Conservation (phyloP, 2,113 vertebrate species). For the Anser brachyrhynchus region DNA sequence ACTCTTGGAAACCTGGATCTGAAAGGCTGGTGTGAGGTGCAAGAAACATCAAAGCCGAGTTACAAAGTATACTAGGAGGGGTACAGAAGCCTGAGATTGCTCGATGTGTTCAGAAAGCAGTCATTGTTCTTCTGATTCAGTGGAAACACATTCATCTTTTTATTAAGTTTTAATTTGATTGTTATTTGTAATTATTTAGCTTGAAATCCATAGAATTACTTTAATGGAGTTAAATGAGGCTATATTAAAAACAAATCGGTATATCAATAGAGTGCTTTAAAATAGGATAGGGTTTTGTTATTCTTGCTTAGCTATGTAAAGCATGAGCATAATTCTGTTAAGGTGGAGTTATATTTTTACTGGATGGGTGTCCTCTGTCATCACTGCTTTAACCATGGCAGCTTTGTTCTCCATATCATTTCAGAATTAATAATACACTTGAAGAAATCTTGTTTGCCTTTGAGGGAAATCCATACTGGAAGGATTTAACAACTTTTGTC, state of each 20-base stretch:
- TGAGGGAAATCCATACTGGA: constrained; percentile 30
- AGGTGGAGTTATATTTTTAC: neutral
- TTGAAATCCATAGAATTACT: neutral
- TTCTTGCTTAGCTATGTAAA: neutral
- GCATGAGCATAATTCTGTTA: neutral
- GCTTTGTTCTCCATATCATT: neutral
- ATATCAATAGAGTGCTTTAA: neutral
- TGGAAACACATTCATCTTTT: neutral
- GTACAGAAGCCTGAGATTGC: neutral
- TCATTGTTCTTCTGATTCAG: neutral
- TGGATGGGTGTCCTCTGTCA: neutral
- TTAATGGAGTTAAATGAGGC: neutral
- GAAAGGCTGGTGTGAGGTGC: neutral
- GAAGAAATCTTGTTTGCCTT: constrained; percentile 26
- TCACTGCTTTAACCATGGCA: neutral
- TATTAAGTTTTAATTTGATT: neutral
- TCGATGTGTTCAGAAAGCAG: neutral
- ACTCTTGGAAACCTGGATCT: neutral
- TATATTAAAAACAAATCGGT: neutral
- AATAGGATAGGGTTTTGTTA: neutral
- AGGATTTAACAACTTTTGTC: constrained; percentile 1
- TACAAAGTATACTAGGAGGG: neutral
- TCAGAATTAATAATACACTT: constrained; percentile 42
- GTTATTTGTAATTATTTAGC: neutral
- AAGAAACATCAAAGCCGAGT: neutral